Evolutionary conservation across 2,797 vertebrate genomes (phyloP).

Genomic region (Dendrocincla tyrannina): DNA sequence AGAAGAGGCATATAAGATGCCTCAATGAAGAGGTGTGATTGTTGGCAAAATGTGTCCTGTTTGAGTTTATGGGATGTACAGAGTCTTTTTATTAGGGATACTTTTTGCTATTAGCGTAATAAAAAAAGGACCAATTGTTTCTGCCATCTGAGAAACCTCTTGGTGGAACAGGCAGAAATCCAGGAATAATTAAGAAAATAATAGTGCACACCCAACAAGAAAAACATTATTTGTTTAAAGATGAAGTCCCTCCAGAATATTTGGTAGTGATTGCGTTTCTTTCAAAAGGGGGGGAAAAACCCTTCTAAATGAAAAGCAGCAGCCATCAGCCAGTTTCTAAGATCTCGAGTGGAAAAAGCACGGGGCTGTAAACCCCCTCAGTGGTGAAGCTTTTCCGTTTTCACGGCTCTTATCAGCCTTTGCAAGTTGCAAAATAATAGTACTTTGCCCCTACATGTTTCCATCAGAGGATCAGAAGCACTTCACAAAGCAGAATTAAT

Average conservation of each 20-base stretch:
- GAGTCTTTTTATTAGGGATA: constrained; percentile 44
- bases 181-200: constrained; percentile 75
- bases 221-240: constrained; percentile 69
- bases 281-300: constrained; percentile 33
- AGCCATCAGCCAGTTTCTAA: constrained; percentile 42
- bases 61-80: constrained; percentile 39
- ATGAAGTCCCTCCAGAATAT: constrained; percentile 62
- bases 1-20: not conserved
- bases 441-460: constrained; percentile 56
- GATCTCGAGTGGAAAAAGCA: not conserved
- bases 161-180: constrained; percentile 68
- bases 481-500: constrained; percentile 27
- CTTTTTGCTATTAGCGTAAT: constrained; percentile 27
- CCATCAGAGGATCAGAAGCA: constrained; percentile 21
- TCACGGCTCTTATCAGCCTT: constrained; percentile 2
- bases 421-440: constrained; percentile 38
- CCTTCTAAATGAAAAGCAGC: constrained; percentile 66
- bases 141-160: constrained; percentile 70
- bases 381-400: constrained; percentile 41
- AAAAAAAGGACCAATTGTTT: constrained; percentile 56
- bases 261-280: constrained; percentile 25
- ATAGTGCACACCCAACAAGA: constrained; percentile 66
- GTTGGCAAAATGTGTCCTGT: not conserved
- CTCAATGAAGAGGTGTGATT: constrained; percentile 44
- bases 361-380: not conserved